Conservation (phyloP, 2,797 vertebrate genomes). For the Craterocephalus amniculus region DNA sequence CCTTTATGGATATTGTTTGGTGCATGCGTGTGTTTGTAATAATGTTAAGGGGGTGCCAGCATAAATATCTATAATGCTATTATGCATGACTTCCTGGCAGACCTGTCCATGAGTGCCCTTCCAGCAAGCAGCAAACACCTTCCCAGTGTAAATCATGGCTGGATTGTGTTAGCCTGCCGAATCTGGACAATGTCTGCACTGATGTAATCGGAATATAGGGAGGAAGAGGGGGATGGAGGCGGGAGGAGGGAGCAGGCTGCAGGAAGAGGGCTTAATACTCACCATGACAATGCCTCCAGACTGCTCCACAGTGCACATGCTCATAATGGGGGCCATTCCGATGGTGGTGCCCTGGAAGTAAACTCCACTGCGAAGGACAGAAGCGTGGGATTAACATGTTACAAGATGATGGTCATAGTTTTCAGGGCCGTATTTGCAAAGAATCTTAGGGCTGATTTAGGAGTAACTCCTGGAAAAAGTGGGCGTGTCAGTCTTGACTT, state of each 20-base stretch:
- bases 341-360: conserved; percentile 99
- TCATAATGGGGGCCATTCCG: conserved; percentile 99
- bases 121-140: conserved; percentile 49
- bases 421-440: too few species aligned
- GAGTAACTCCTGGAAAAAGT: too few species aligned
- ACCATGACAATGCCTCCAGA: conserved; percentile 99
- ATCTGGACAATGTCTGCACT: conserved; percentile 53
- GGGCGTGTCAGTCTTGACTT: too few species aligned
- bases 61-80: conserved; percentile 44
- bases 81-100: conserved; percentile 35
- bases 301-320: conserved; percentile 98
- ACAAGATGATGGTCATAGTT: not conserved
- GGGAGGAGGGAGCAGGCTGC: not conserved
- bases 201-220: conserved; percentile 38
- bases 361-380: conserved; percentile 86
- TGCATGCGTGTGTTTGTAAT: conserved; percentile 13
- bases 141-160: conserved; percentile 37
- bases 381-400: not conserved
- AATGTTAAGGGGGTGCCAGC: conserved; percentile 28
- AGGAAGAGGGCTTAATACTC: conserved; percentile 68
- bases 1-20: conserved; percentile 25
- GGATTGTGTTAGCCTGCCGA: conserved; percentile 32
- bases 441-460: too few species aligned
- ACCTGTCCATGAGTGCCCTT: conserved; percentile 20
- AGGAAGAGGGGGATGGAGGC: conserved; percentile 28